Evolutionary conservation across 2,888 invertebrate genomes (phyloP).

Genomic region (Agrenia bidenticulata): DNA sequence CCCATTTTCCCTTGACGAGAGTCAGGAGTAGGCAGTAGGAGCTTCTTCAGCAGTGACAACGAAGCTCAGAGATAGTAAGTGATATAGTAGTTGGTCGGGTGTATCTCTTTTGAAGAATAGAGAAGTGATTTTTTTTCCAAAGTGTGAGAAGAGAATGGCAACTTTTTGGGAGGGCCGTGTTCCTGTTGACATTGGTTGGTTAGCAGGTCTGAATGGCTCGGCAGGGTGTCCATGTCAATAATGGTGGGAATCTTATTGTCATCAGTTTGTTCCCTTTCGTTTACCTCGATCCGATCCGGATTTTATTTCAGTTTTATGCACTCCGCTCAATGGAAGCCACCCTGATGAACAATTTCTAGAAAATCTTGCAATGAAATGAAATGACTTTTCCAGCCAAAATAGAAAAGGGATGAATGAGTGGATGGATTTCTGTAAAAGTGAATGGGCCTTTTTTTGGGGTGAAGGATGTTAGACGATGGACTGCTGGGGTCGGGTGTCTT

Average conservation of each 20-base stretch:
- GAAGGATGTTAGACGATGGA: too few species aligned
- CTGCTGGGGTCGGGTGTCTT: too few species aligned
- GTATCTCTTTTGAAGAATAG: neutral
- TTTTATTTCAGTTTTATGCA: slow-evolving; percentile 29
- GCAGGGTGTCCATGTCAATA: slow-evolving; percentile 45
- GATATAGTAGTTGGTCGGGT: slow-evolving; percentile 1
- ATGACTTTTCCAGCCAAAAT: neutral
- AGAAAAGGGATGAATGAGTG: neutral
- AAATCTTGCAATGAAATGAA: neutral
- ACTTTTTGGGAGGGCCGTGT: slow-evolving; percentile 40
- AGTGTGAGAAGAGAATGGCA: slow-evolving; percentile 13
- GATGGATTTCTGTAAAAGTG: neutral
- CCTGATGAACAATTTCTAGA: slow-evolving; percentile 5
- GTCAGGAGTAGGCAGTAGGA: neutral
- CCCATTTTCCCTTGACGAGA: neutral
- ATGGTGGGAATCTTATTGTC: slow-evolving; percentile 49
- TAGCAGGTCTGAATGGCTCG: slow-evolving; percentile 41
- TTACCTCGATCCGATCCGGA: slow-evolving; percentile 25
- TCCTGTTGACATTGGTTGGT: slow-evolving; percentile 47
- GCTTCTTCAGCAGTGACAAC: neutral
- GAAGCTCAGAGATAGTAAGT: neutral
- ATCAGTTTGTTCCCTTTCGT: slow-evolving; percentile 32
- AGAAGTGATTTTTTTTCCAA: slow-evolving; percentile 16
- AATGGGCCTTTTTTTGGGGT: slow-evolving; percentile 1
- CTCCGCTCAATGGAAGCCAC: slow-evolving; percentile 7